Evolutionary conservation across 1,140 invertebrate species (phyloP), one percentile per base, ranked within the genome.

Genomic region (Diorhabda elongata): DNA sequence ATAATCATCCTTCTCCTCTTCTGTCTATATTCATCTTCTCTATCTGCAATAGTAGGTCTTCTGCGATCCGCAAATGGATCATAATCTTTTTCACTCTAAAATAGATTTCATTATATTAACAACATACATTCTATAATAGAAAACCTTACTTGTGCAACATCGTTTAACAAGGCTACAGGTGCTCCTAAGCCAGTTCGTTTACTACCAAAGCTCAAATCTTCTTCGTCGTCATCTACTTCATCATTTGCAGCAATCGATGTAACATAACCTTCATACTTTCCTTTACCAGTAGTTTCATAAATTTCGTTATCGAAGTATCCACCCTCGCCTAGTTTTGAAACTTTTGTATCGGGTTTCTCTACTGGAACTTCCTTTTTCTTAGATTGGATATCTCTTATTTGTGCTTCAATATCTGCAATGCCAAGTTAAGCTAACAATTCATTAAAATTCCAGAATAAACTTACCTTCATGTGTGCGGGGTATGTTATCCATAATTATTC

Each of bases 11-110:
- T 87, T 61, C 93, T 86, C 66, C 94, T 87, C 76, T 93, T 92
- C 73, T 93, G 91, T 64, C 94, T 86, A 79, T 99, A 99, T 81
- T 98, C 96, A 89, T 98, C 96, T 84, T 99, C 96, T 69, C 95
- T 87, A 75, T 99, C 96, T 2, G 94, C 93, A 82, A 99, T 96
- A 4, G 92, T 96, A 41, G 93, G 91, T 67, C 91, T 84, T 71
- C 95, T 85, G 80, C 95, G 89, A 73, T 98, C 96, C 42, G 94
- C 96, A 88, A 99, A 93, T 2, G 97, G 97, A 85, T 99, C 97
- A 86, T 92, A 94, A 82, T 98, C 96, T 78, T 92, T 92, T 74
- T 94, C 92, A 79, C 88, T 89, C 92, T 97, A 86, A 83, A 78
- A 77, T 73, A 72, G 26, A 26, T 26, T 26, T 26, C 26, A 26